Percentiles rank a stretch among this genome's conserved stretches.
Conservation (phyloP, 2,797 vertebrate genomes). For the Malacoraja senta region DNA sequence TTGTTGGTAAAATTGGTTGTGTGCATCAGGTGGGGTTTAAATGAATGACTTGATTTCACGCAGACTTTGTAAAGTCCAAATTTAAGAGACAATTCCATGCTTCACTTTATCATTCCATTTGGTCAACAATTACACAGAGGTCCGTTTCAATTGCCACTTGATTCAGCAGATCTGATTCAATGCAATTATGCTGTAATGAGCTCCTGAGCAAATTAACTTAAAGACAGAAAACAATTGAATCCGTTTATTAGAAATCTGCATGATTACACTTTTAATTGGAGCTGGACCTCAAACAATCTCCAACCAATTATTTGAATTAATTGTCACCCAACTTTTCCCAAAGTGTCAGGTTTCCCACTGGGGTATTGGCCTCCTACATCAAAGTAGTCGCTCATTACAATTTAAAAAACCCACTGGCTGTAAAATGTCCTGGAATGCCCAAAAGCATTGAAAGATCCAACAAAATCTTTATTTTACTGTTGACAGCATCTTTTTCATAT, state of each 20-base stretch:
- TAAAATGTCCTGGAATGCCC: background rate
- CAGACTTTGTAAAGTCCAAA: background rate
- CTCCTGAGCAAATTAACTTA: background rate
- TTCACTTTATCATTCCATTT: background rate
- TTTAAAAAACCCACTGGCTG: background rate
- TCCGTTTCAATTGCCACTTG: background rate
- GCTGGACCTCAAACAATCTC: background rate
- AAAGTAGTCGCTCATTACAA: background rate
- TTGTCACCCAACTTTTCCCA: background rate
- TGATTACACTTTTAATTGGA: constrained; percentile 13
- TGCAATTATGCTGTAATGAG: background rate
- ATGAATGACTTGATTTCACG: background rate
- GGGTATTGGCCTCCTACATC: background rate
- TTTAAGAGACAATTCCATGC: background rate
- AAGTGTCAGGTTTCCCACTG: background rate
- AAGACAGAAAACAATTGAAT: background rate
- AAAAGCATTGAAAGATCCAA: background rate
- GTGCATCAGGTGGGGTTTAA: too few relatives aligned
- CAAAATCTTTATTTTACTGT: background rate
- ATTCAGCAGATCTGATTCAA: background rate
- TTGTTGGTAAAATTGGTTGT: too few relatives aligned
- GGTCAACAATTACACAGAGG: background rate
- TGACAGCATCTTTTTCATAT: background rate
- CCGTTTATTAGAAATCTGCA: constrained; percentile 1
- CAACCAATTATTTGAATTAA: background rate